Evolutionary conservation across 2,797 vertebrate species (phyloP).

Genomic region (Aviceda cuculoides): DNA sequence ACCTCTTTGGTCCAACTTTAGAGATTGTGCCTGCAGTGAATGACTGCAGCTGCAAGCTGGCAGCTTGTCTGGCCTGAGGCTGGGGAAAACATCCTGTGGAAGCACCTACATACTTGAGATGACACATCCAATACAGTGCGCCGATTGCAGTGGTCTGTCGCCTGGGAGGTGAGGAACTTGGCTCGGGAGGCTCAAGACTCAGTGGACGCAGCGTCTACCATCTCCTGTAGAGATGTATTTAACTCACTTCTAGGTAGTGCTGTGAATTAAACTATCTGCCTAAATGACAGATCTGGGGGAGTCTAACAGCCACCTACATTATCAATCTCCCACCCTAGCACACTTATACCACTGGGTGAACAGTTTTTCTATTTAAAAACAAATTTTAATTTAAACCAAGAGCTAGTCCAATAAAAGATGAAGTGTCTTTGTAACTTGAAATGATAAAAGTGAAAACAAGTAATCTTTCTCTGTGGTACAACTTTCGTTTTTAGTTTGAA

Average conservation of each 20-base stretch:
- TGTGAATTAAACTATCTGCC: not conserved
- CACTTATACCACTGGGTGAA: not conserved
- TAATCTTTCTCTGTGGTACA: not conserved
- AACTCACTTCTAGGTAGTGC: not conserved
- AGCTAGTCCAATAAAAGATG: not conserved
- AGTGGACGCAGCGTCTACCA: rapidly evolving
- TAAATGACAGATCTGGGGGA: not conserved
- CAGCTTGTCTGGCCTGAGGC: not conserved
- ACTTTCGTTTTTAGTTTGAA: not conserved
- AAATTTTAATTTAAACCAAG: not conserved
- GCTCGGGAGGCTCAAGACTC: not conserved
- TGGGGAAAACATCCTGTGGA: not conserved
- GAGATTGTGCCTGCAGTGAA: not conserved
- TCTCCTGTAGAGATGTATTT: not conserved
- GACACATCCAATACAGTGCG: rapidly evolving
- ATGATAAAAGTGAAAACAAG: not conserved
- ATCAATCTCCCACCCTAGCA: not conserved
- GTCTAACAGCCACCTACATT: rapidly evolving
- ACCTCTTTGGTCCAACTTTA: not conserved
- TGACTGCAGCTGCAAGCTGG: rapidly evolving
- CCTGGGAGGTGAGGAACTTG: not conserved
- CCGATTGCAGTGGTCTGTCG: not conserved
- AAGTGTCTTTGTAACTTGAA: not conserved
- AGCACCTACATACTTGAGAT: not conserved
- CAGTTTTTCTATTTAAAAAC: not conserved